A percentile compares a stretch with the other conserved stretches of the same genome.
Evolutionary conservation across 1,140 invertebrate species (phyloP).

Genomic region (Thalassaphorura encarpata): DNA sequence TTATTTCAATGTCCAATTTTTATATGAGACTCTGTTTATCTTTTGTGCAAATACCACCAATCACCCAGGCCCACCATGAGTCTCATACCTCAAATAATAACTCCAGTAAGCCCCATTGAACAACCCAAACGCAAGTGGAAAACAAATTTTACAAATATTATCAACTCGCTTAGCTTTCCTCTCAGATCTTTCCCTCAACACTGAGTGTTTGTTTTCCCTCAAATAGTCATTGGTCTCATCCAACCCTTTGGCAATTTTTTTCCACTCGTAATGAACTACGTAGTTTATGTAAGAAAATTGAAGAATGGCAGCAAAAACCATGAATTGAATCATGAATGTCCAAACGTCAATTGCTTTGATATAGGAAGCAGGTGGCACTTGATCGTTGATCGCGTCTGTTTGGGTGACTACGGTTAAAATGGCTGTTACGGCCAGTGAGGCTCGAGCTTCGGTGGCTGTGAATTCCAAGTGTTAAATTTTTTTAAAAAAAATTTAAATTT

Average conservation of each 20-base stretch:
- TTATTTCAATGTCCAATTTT: too few species aligned
- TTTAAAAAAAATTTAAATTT: too few species aligned
- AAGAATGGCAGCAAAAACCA: slow-evolving; percentile 47
- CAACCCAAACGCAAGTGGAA: slow-evolving; percentile 82
- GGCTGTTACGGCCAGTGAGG: slow-evolving; percentile 48
- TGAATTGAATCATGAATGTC: slow-evolving; percentile 48
- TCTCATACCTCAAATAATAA: slow-evolving; percentile 68
- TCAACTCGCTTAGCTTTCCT: slow-evolving; percentile 79
- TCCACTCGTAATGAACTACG: slow-evolving; percentile 9
- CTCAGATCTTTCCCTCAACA: neutral
- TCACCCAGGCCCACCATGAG: too few species aligned
- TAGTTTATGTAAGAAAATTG: slow-evolving; percentile 53
- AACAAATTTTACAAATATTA: slow-evolving; percentile 84
- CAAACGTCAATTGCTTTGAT: slow-evolving; percentile 45
- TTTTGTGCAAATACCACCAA: too few species aligned
- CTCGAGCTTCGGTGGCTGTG: slow-evolving; percentile 45
- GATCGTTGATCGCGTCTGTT: slow-evolving; percentile 41
- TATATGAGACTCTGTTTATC: too few species aligned
- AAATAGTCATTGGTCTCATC: slow-evolving; percentile 21
- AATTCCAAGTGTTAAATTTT: too few species aligned
- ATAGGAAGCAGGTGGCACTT: slow-evolving; percentile 7
- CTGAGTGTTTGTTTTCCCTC: neutral
- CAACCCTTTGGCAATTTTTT: slow-evolving; percentile 28
- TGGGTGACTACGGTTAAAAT: slow-evolving; percentile 48
- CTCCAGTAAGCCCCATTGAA: slow-evolving; percentile 94